Evolutionary conservation across 2,888 invertebrate species (phyloP).

Genomic region (Ochropleura leucogaster): DNA sequence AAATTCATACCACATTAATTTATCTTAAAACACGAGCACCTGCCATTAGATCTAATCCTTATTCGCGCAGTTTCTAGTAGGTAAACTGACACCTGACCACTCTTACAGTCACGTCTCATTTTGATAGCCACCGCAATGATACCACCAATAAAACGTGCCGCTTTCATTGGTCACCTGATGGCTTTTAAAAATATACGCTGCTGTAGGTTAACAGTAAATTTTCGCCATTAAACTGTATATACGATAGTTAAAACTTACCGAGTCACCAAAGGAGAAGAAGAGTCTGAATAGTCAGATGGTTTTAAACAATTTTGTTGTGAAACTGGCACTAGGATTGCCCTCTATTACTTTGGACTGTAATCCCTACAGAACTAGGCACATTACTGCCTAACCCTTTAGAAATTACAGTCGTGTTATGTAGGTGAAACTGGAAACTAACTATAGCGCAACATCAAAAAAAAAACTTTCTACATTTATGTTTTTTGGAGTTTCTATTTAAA

Average conservation of each 20-base stretch:
- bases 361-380: too few species aligned
- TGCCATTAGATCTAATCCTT: conserved; percentile 8
- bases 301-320: neutral
- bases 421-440: neutral
- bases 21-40: neutral
- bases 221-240: conserved; percentile 15
- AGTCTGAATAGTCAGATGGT: too few species aligned
- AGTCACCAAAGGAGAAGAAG: neutral
- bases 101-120: conserved; percentile 54
- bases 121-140: conserved; percentile 58
- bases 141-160: conserved; percentile 60
- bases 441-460: too few species aligned
- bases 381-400: too few species aligned
- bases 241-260: neutral
- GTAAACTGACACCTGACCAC: conserved; percentile 48
- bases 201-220: conserved; percentile 17
- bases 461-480: too few species aligned
- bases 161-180: conserved; percentile 59
- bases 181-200: conserved; percentile 41
- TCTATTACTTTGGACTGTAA: too few species aligned
- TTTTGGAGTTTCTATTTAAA: too few species aligned
- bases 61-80: conserved; percentile 16
- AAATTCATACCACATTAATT: neutral
- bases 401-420: neutral
- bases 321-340: neutral